Base-by-base conservation (phyloP, 2,888 invertebrate genomes). In the Cyclophora albipunctata region DNA sequence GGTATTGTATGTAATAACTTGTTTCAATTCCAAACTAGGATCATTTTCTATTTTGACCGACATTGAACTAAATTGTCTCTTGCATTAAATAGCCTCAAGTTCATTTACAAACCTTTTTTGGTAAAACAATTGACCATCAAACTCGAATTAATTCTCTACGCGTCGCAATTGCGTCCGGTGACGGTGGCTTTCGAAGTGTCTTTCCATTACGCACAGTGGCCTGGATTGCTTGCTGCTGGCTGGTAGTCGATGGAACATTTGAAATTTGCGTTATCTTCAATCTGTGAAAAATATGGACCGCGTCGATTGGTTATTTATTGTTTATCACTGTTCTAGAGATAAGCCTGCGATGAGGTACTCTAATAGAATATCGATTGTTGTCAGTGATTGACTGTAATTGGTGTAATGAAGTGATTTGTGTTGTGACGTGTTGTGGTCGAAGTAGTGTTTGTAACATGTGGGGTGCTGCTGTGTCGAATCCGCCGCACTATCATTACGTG, bases 111-210 rank as follows among this genome's bases (percentile, higher is more conserved):
- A 69, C 83, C 80, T 74, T 81, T 75, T 81, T 75, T 55, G 78
- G 74, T 67, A 66, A 73, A 80, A 83, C 84, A 81, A 85, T 84
- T 73, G 86, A 78, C 75, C 75, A 80, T 84, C 78, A 78, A 78
- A 73, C 65, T 70, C 70, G 69, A 81, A 85, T 88, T 86, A 83
- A 86, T 86, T 86, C 86, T 75, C 73, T 64, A 73, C 82, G 80
- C 87, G 86, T 86, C 77, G 73, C 73, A 66, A 68, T 73, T 66
- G 80, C 84, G 84, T 86, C 87, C 86, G 87, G 85, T 78, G 80
- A 77, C 76, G 76, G 76, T 73, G 75, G 83, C 84, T 84, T 85
- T 84, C 84, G 76, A 82, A 78, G 79, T 75, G 64, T 84, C 83
- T 84, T 81, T 84, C 77, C 69, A 75, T 73, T 73, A 81, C 77